Evolutionary conservation across 2,797 vertebrate genomes (phyloP).

Genomic region (Dicrostonyx torquatus): DNA sequence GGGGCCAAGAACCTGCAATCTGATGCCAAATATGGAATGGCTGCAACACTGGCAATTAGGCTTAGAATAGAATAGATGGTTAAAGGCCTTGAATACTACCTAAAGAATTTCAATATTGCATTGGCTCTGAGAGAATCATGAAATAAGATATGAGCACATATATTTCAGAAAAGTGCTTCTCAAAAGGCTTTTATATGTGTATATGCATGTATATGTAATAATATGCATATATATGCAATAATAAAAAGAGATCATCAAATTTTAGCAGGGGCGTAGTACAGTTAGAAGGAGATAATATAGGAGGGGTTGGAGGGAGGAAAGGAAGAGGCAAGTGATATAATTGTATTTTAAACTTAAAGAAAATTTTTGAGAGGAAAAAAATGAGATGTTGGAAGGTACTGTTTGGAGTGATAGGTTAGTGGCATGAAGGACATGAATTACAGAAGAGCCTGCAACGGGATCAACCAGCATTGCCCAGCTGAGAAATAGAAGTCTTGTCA

Average conservation of each 20-base stretch:
- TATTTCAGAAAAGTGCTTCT: conserved; percentile 13
- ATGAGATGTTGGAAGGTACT: not conserved
- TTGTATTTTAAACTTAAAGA: not conserved
- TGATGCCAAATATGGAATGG: not conserved
- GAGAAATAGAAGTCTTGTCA: not conserved
- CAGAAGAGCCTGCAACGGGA: not conserved
- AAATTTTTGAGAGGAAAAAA: not conserved
- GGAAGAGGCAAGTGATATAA: not conserved
- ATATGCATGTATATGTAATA: not conserved
- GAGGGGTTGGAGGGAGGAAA: not conserved
- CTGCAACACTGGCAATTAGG: not conserved
- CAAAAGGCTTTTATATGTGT: not conserved
- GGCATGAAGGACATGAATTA: not conserved
- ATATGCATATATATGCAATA: not conserved
- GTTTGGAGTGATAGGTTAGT: not conserved
- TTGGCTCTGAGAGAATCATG: not conserved
- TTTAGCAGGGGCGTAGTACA: not conserved
- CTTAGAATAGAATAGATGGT: not conserved
- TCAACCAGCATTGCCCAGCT: not conserved
- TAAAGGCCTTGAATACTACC: not conserved
- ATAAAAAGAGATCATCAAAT: not conserved
- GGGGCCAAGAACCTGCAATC: not conserved
- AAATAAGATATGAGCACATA: not conserved
- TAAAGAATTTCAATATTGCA: not conserved
- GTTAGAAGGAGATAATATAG: not conserved